Conservation (phyloP, 2,113 vertebrate genomes). For the Otis tarda region DNA sequence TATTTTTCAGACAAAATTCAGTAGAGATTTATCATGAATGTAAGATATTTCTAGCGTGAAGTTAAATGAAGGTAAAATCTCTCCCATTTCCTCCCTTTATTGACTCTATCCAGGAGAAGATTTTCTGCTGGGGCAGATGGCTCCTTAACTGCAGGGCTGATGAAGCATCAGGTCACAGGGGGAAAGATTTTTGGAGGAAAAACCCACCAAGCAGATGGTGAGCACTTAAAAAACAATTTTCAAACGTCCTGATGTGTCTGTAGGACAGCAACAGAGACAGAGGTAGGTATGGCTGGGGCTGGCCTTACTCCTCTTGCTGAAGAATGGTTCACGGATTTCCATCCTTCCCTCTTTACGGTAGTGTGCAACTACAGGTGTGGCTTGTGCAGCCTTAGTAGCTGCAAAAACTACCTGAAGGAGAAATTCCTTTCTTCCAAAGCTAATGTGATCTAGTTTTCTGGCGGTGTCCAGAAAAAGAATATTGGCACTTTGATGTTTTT, state of each 20-base stretch:
- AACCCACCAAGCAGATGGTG: background rate
- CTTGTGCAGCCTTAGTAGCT: background rate
- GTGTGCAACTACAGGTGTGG: background rate
- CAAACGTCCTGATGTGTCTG: background rate
- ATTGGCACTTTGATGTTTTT: conserved; percentile 31
- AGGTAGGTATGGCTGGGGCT: background rate
- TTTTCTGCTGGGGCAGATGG: conserved; percentile 6
- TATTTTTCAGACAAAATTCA: background rate
- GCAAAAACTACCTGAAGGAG: conserved; percentile 42
- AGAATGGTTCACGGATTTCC: background rate
- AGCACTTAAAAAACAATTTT: background rate
- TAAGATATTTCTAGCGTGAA: background rate
- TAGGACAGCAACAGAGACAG: background rate
- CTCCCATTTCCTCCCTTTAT: background rate
- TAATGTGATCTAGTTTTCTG: background rate
- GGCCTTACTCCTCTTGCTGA: background rate
- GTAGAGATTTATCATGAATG: background rate
- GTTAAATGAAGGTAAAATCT: background rate
- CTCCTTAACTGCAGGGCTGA: background rate
- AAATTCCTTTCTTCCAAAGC: conserved; percentile 36
- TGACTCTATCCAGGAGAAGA: background rate
- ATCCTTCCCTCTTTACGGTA: background rate
- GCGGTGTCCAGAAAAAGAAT: background rate
- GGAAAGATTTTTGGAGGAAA: background rate
- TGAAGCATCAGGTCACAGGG: background rate